phyloP scores from a whole-genome alignment of 2,113 vertebrate species.

The cat (Felis catus) region DNA sequence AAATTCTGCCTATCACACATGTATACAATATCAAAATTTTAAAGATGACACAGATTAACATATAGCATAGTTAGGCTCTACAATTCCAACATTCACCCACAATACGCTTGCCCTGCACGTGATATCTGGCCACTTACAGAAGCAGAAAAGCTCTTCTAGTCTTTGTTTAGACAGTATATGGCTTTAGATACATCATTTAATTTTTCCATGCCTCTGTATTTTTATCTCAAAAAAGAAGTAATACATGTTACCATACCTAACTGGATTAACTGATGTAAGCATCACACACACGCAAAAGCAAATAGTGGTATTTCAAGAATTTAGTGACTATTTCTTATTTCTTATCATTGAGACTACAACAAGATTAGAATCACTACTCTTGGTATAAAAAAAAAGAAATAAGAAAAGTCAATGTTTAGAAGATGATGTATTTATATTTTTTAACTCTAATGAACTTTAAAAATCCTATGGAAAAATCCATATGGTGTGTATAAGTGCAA shows the following conservation, averaged over 20 bases:
- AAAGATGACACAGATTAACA: background rate
- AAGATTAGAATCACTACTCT: background rate
- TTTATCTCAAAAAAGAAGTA: background rate
- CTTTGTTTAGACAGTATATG: background rate
- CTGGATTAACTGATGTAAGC: background rate
- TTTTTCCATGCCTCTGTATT: background rate
- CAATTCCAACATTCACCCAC: background rate
- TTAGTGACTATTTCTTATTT: background rate
- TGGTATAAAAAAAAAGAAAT: background rate
- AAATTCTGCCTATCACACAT: background rate
- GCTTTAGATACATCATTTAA: background rate
- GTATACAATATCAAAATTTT: background rate
- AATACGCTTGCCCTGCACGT: background rate
- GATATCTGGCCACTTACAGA: background rate
- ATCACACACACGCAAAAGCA: background rate
- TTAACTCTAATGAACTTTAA: constrained; percentile 55
- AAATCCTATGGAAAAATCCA: constrained; percentile 40
- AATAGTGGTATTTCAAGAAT: background rate
- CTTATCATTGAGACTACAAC: background rate
- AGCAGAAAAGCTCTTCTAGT: background rate
- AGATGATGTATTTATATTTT: constrained; percentile 37
- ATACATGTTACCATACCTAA: background rate
- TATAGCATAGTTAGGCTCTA: background rate
- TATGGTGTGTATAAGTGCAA: constrained; percentile 10
- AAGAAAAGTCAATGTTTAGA: background rate